Base-by-base conservation (phyloP, 2,113 vertebrate species). In the Onychostoma macrolepis region DNA sequence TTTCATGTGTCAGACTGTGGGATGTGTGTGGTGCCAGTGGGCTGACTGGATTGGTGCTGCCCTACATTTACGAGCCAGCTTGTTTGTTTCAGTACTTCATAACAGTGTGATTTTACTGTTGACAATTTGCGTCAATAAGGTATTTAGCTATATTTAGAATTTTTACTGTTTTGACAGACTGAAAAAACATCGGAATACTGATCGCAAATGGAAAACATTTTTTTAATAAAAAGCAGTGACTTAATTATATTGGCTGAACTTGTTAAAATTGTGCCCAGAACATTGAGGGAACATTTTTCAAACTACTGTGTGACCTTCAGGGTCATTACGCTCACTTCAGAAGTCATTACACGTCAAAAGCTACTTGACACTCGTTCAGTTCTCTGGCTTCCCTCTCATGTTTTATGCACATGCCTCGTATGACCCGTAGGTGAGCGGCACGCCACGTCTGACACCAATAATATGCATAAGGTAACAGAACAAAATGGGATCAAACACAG, bases 1-100 rank as follows among this genome's bases (percentile, higher is more conserved):
- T 91, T 88, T 89, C 15, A 38, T 77, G 58, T 24, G 50, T 61
- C 84, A 78, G 86, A 71, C 80, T 83, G 86, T 4, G 24, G 78
- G 63, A 86, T 80, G 76, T 28, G 81, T 80, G 56, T 17, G 38
- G 80, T 87, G 87, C 85, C 87, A 80, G 19, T 26, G 30, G 36
- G 58, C 50, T n/a, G 43, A 78, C 17, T 30, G 8, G 13, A 63
- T 80, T 53, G 79, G n/a, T 76, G 53, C 67, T 82, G 81, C 81
- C 69, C 74, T n/a, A 63, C 43, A 41, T 80, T 89, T 56, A 83
- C 45, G 1, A n/a, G 38, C 36, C 33, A 69, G 38, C 77, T 38
- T 71, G 65, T 71, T 56, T 43, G 85, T 80, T 86, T 80, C 81
- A 30, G 24, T 43, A 56, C 45, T 86, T 38, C 79, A 13, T 50